Conservation (phyloP, 2,888 invertebrate species). For the Pedicia rivosa region DNA sequence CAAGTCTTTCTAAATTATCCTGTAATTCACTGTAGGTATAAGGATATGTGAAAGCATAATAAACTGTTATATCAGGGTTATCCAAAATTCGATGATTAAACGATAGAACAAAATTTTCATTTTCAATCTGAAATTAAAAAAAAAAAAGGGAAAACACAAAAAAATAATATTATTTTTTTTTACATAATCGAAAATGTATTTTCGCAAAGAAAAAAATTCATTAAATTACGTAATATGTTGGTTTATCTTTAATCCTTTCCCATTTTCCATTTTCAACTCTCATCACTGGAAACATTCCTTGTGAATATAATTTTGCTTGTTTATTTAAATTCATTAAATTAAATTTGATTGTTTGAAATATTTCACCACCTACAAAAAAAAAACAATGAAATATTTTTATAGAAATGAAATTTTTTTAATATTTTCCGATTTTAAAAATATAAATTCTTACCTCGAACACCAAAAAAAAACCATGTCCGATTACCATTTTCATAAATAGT, state of each 20-base stretch:
- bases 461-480: slow-evolving; percentile 88
- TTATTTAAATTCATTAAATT: slow-evolving; percentile 79
- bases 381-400: slow-evolving; percentile 2
- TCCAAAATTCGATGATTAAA: slow-evolving; percentile 57
- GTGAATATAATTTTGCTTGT: slow-evolving; percentile 79
- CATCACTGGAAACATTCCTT: slow-evolving; percentile 77
- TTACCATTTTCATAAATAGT: slow-evolving; percentile 80
- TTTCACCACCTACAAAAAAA: slow-evolving; percentile 28
- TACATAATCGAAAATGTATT: slow-evolving; percentile 4
- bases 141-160: not conserved
- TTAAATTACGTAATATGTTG: slow-evolving; percentile 49
- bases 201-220: too few species aligned
- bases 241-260: slow-evolving; percentile 70
- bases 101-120: slow-evolving; percentile 56
- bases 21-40: slow-evolving; percentile 73
- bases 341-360: slow-evolving; percentile 48
- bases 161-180: not conserved
- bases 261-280: slow-evolving; percentile 59
- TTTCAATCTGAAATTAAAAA: slow-evolving; percentile 35
- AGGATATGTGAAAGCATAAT: slow-evolving; percentile 85
- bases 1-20: slow-evolving; percentile 50
- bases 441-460: slow-evolving; percentile 38
- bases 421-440: not conserved
- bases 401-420: not conserved
- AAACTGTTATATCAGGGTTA: slow-evolving; percentile 53